Evolutionary conservation across 2,797 vertebrate species (phyloP).

Genomic region (Rhynchotus rufescens): DNA sequence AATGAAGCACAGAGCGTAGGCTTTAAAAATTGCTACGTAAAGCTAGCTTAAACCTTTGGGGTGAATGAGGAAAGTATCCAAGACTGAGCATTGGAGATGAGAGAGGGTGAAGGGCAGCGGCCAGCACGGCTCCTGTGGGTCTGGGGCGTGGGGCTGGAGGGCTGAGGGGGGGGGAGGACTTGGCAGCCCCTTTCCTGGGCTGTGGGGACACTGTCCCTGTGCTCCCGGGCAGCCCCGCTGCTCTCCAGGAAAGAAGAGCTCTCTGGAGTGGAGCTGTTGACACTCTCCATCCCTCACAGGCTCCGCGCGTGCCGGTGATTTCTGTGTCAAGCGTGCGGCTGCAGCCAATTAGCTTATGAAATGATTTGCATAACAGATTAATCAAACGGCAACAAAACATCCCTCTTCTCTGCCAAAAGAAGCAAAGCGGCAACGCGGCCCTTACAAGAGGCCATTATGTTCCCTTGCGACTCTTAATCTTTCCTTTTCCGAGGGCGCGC

Average conservation of each 20-base stretch:
- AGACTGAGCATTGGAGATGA: not conserved
- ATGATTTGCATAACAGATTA: conserved; percentile 71
- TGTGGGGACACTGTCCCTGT: not conserved
- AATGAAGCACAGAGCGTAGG: not conserved
- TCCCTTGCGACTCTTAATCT: conserved; percentile 57
- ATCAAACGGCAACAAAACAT: conserved; percentile 55
- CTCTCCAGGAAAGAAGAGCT: conserved; percentile 20
- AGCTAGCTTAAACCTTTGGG: not conserved
- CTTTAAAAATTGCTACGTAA: not conserved
- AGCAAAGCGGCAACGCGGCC: conserved; percentile 47
- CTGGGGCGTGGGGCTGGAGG: too few species aligned
- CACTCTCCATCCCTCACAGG: not conserved
- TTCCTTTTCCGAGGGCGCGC: conserved; percentile 15
- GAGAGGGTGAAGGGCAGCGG: not conserved
- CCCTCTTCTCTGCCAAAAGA: conserved; percentile 47
- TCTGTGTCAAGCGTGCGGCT: conserved; percentile 30
- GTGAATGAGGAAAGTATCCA: not conserved
- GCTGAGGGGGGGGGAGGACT: not conserved
- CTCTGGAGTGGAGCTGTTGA: not conserved
- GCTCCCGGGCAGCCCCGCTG: not conserved
- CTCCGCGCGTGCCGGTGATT: not conserved
- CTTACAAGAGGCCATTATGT: conserved; percentile 61
- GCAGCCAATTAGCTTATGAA: conserved; percentile 58
- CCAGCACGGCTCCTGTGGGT: not conserved
- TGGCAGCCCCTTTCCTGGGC: not conserved